Evolutionary conservation across 2,797 vertebrate genomes (phyloP), one percentile per base, ranked within the genome.

Genomic region (Salarias fasciatus): DNA sequence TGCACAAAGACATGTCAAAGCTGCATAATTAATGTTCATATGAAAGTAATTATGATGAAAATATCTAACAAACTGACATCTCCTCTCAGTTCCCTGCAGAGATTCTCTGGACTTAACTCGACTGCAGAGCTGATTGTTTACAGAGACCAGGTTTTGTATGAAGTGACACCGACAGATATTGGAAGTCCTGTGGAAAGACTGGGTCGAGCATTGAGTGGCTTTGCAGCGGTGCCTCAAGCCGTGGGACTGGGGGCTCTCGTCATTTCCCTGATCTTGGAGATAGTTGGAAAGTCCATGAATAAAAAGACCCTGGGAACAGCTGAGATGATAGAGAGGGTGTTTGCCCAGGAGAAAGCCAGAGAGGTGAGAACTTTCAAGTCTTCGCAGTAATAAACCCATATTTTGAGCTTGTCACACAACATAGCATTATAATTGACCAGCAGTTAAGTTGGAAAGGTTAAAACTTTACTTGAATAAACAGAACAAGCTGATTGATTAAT

Each of bases 21-120:
- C 18, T 24, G 18, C 24, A 24, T 24, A 24, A 24, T 24, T 24
- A 24, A 24, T 24, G 18, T 24, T 24, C 18, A 24, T 24, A 24
- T 24, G 18, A 24, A 24, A 24, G 18, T 24, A 24, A 2, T 24
- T 24, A 24, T 24, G 18, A 18, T 24, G 18, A 24, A 24, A 24
- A 24, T 24, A 24, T 3, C 2, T 2, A 24, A 2, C 18, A 18
- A 24, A 24, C 18, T 24, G 18, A 35, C 35, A 35, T 35, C 2
- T 35, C 33, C 2, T 6, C 33, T 6, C 33, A 35, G 33, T 35
- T 35, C 33, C 6, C 33, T 50, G 38, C 8, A 42, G 14, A 42
- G 8, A 24, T 60, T 60, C 47, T 60, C 47, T 2, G 36, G 64
- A 46, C 15, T 59, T 11, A 28, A 47, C n/a, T 46, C 49, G 29